Base-by-base conservation (phyloP, 2,888 invertebrate species). In the Melanargia galathea region DNA sequence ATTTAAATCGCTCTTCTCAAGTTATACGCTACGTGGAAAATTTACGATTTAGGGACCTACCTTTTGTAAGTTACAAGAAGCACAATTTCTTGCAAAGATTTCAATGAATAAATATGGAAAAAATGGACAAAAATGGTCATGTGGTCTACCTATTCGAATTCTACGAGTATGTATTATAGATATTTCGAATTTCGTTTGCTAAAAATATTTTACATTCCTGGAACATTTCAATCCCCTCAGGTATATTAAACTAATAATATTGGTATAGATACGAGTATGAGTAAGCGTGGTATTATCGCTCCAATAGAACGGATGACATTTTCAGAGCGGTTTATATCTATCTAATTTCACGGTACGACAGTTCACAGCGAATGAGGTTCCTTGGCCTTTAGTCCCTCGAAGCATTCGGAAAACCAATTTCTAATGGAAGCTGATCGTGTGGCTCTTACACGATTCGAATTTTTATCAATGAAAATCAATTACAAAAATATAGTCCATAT, bases 311-410 rank as follows among this genome's bases (percentile, higher is more conserved):
- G 76, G 79, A 83, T 84, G 80, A 78, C 79, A 82, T 84, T 88
- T 89, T 87, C 83, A 43, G 82, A 85, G 72, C 81, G 79, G 77
- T 82, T 83, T 85, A 86, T 84, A 86, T 86, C 83, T 84, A 86
- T 86, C 83, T 86, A 79, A 86, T 89, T 89, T 88, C 82, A 84
- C 83, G 85, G 80, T 74, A 80, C 79, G 80, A 82, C 83, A 85
- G 83, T 80, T 84, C 71, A 72, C 72, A 66, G 68, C 71, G 73
- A 68, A 72, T 70, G 70, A 70, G 71, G 70, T 69, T 69, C 67
- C 69, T 73, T 73, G 68, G 70, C 71, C 73, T 73, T 71, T 69
- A 65, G 64, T 68, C 69, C 70, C 72, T 69, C 64, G 71, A 72
- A 74, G 78, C 75, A 79, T 80, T 81, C 76, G 77, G 74, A 82